These are phyloP conservation scores for Papilio demoleus DNA, from an alignment of 2,888 invertebrate genomes.

Conservation along the genomic window DNA sequence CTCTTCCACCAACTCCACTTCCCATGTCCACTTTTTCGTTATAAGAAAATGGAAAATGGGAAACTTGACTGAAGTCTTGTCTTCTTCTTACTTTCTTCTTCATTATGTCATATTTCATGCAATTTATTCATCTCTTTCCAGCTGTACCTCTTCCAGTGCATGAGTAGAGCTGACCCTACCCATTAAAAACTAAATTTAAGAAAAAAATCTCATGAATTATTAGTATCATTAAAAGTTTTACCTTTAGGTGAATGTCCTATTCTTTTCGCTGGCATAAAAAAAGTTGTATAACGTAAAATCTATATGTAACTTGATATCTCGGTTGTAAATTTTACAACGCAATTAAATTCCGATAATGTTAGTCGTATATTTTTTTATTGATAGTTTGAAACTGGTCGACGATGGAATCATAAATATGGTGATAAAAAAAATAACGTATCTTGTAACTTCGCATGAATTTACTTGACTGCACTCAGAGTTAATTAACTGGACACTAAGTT, in stretches of 20 bases:
- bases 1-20: too few relatives aligned
- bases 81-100: too few relatives aligned
- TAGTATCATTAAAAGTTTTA: not conserved
- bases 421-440: constrained; percentile 6
- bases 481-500: too few relatives aligned
- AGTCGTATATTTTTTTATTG: constrained; percentile 14
- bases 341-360: constrained; percentile 15
- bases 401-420: constrained; percentile 8
- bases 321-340: constrained; percentile 36
- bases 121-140: too few relatives aligned
- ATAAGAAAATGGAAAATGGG: too few relatives aligned
- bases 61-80: too few relatives aligned
- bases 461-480: not conserved
- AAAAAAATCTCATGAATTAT: not conserved
- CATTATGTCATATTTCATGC: too few relatives aligned
- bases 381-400: constrained; percentile 10
- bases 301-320: constrained; percentile 25
- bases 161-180: too few relatives aligned
- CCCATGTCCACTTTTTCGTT: too few relatives aligned
- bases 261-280: constrained; percentile 3
- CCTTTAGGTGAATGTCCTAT: not conserved
- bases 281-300: constrained; percentile 26
- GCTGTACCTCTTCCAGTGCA: too few relatives aligned
- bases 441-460: not conserved
- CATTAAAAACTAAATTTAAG: too few relatives aligned